Base-by-base conservation (phyloP, 2,888 invertebrate species). In the Julus scandinavius region DNA sequence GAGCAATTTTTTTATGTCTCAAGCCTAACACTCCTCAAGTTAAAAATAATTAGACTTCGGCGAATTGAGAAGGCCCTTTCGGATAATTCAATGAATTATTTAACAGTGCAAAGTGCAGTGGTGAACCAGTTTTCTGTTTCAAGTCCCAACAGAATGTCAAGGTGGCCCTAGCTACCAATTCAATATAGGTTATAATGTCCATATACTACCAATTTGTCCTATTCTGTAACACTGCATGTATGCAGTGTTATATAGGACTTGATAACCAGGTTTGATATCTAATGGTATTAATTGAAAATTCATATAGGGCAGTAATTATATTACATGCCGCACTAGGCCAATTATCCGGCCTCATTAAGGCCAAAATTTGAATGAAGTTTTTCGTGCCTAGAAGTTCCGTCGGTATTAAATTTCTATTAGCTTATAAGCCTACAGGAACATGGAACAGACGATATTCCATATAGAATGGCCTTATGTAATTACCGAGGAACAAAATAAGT, bases 401-500 rank as follows among this genome's bases (percentile, higher is more conserved):
- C 63, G 20, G 63, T 63, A 7, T 63, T 63, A 63, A 63, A n/a
- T 63, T 63, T n/a, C 63, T 63, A 17, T 63, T 63, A 63, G 58
- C 4, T 15, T 58, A 58, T n/a, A 6, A 58, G 63, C 17, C n/a
- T 63, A 17, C 63, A n/a, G n/a, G 63, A 63, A 20, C 7, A 7
- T 20, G 5, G 63, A n/a, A n/a, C 63, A 63, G n/a, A 7, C 63
- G 63, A 17, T n/a, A 3, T n/a, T 17, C n/a, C 63, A 63, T n/a
- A 63, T 63, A 63, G 6, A 20, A n/a, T 63, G n/a, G 63, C 63
- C 63, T 63, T 63, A 63, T 63, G 63, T 63, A 63, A 63, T 63
- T 63, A 63, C n/a, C 63, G 63, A 63, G 63, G 63, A 63, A 63
- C 63, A 63, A 63, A 63, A 63, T 63, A 63, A 63, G 63, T 63